Evolutionary conservation across 2,888 invertebrate genomes (phyloP).

Genomic region (Cerastoderma edule): DNA sequence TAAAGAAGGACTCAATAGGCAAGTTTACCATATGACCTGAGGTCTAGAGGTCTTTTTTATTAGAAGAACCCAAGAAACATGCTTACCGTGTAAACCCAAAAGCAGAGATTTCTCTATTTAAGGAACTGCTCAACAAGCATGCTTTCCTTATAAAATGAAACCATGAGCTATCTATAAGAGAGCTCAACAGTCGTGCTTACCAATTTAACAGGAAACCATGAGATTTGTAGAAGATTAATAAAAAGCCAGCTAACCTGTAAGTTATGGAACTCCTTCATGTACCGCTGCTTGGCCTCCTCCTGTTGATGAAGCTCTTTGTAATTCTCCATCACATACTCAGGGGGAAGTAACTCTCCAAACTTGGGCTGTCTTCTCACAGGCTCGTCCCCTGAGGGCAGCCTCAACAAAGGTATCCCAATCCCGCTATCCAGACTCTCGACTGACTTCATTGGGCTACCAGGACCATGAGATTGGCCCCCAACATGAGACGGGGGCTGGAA

Average conservation of each 20-base stretch:
- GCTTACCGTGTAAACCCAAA: too few species aligned
- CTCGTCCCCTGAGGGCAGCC: conserved; percentile 57
- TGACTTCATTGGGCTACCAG: not conserved
- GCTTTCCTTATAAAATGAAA: too few species aligned
- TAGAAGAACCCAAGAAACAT: too few species aligned
- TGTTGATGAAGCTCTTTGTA: conserved; percentile 56
- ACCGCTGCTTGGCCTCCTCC: conserved; percentile 57
- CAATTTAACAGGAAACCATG: too few species aligned
- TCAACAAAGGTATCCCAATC: conserved; percentile 64
- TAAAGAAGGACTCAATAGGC: too few species aligned
- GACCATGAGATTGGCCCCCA: conserved; percentile 13
- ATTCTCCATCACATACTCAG: conserved; percentile 61
- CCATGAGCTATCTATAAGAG: too few species aligned
- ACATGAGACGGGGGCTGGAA: conserved; percentile 28
- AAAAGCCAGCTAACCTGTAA: conserved; percentile 45
- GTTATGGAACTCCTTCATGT: conserved; percentile 58
- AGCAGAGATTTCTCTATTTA: too few species aligned
- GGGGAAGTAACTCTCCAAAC: conserved; percentile 71
- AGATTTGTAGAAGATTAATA: too few species aligned
- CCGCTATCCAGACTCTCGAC: conserved; percentile 57
- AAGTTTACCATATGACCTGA: too few species aligned
- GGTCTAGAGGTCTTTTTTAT: too few species aligned
- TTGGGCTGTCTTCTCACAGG: conserved; percentile 52
- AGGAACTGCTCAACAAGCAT: too few species aligned
- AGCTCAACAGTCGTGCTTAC: too few species aligned